Conservation (phyloP, 1,140 invertebrate species). For the Ceratosolen solmsi region DNA sequence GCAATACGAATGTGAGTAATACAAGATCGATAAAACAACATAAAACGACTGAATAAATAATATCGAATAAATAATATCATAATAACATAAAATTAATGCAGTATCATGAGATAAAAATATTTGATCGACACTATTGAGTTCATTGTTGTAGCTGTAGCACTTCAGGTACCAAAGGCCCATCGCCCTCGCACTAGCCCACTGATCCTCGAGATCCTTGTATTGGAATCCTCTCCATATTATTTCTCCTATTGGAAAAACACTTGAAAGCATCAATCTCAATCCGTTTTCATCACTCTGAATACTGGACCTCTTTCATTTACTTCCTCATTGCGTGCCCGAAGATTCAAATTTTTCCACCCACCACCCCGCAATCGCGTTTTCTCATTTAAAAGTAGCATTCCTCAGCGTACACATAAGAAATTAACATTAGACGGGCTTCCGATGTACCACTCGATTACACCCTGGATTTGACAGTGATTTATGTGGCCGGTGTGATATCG, state of each 20-base stretch:
- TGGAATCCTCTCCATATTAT: background rate
- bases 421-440: slow-evolving; percentile 57
- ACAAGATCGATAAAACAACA: too few relatives aligned
- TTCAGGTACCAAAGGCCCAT: background rate
- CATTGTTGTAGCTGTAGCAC: too few relatives aligned
- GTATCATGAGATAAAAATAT: background rate
- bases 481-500: slow-evolving; percentile 51
- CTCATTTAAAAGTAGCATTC: slow-evolving; percentile 45
- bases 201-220: background rate
- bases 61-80: too few relatives aligned
- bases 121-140: too few relatives aligned
- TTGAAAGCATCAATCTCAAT: slow-evolving; percentile 51
- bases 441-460: slow-evolving; percentile 62
- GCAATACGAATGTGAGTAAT: too few relatives aligned
- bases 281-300: slow-evolving; percentile 26
- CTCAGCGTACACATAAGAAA: slow-evolving; percentile 52
- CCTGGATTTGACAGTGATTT: slow-evolving; percentile 63
- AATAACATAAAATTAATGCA: too few relatives aligned
- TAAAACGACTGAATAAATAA: too few relatives aligned
- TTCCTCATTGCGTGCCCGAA: slow-evolving; percentile 9
- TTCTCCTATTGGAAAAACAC: background rate
- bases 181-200: background rate
- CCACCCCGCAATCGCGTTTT: background rate
- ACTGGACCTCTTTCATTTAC: background rate
- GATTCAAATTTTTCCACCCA: slow-evolving; percentile 15